Conservation (phyloP, 2,797 vertebrate species). For the Delichon dasypus region DNA sequence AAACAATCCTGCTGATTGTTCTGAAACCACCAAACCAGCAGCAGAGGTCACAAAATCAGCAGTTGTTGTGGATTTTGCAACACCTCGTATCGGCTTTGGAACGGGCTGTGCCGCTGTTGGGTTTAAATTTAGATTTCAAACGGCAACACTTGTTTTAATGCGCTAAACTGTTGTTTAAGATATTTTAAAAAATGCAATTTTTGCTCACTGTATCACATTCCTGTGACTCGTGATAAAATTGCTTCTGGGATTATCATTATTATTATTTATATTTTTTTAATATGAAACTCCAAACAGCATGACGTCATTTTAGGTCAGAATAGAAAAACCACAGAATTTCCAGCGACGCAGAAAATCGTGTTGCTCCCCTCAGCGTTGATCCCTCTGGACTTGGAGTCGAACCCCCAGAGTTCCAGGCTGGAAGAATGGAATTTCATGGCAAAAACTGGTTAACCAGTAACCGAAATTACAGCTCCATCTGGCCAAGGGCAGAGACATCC, state of each 20-base stretch:
- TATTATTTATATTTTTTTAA: not conserved
- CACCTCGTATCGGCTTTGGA: not conserved
- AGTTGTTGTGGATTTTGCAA: not conserved
- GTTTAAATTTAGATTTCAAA: not conserved
- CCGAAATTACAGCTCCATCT: slow-evolving; percentile 32
- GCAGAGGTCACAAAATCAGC: not conserved
- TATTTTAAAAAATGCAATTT: not conserved
- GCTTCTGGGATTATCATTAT: not conserved
- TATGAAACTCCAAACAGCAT: not conserved
- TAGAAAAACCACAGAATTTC: not conserved
- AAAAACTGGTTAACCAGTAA: slow-evolving; percentile 56
- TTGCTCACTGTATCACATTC: not conserved
- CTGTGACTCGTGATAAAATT: not conserved
- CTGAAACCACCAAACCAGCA: not conserved
- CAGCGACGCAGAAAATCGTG: not conserved
- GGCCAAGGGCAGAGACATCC: slow-evolving; percentile 53
- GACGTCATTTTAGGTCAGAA: not conserved
- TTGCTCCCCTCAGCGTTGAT: not conserved
- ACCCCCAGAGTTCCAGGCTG: not conserved
- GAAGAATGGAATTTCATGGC: not conserved
- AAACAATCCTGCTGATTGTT: not conserved
- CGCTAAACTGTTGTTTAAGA: not conserved
- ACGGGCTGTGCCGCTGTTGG: not conserved
- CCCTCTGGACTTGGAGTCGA: not conserved
- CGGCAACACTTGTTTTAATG: not conserved